A percentile compares a stretch with the other conserved stretches of the same genome.
phyloP scores from a whole-genome alignment of 2,797 vertebrate species.

The Mus spretus region DNA sequence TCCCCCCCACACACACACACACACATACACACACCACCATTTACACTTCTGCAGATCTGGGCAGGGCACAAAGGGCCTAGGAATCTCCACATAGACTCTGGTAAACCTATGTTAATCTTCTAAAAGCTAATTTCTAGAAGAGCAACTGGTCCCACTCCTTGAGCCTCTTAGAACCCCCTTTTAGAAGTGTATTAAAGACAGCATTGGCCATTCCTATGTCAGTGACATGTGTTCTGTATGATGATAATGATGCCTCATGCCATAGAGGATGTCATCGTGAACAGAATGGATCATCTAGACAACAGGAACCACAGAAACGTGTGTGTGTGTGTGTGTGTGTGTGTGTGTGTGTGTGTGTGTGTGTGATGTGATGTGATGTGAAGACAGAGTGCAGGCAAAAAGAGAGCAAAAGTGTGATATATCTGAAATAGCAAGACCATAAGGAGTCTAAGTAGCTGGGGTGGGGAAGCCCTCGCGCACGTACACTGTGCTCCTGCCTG shows the following conservation, averaged over 20 bases:
- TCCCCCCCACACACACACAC: background rate
- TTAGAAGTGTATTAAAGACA: background rate
- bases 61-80: fast-evolving
- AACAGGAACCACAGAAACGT: fast-evolving
- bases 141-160: fast-evolving
- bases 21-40: background rate
- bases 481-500: too few relatives aligned
- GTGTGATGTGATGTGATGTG: background rate
- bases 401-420: background rate
- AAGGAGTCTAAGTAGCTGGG: too few relatives aligned
- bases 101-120: fast-evolving
- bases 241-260: background rate
- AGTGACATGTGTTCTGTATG: fast-evolving
- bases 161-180: fast-evolving
- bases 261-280: background rate
- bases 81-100: background rate
- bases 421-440: background rate
- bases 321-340: too few relatives aligned
- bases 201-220: background rate
- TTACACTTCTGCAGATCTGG: background rate
- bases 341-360: too few relatives aligned
- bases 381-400: background rate
- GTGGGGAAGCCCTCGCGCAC: too few relatives aligned
- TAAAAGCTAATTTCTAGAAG: too few relatives aligned
- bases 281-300: background rate